Base-by-base conservation (phyloP, 1,140 invertebrate species). In the Wasmannia auropunctata region DNA sequence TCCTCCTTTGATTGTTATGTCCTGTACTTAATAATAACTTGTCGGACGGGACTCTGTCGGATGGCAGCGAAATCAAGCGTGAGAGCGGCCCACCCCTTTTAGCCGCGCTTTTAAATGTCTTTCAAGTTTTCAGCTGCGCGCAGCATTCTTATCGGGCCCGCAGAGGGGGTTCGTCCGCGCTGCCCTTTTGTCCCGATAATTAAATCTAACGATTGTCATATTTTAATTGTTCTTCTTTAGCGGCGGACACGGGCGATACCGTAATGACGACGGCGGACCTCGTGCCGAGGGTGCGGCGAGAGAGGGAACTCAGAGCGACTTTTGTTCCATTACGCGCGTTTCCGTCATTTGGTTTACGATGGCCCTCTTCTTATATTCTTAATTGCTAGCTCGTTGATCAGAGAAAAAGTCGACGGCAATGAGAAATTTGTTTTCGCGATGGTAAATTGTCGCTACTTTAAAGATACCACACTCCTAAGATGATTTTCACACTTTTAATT, bases 151-250 rank as follows among this genome's bases (percentile, higher is more conserved):
- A 89, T 91, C 83, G 80, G 70, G 19, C 76, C 85, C n/a, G n/a
- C n/a, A n/a, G n/a, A n/a, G n/a, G 74, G 88, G 80, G 75, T 76
- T 75, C 28, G 37, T 63, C 49, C 58, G 70, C 80, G 63, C 79
- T 92, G 91, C 86, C 91, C 92, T 93, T 83, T 93, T 92, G 91
- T 93, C 85, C 90, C 92, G 89, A 94, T 94, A 94, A 94, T 94
- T 94, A 94, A 94, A 94, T 94, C 91, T 93, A 93, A 94, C 93
- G 93, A 94, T 93, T 94, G 93, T 94, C 93, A 94, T 93, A 93
- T 94, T 94, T 94, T 94, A 93, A 94, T 94, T 93, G 92, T 93
- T 93, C 93, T 93, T 92, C 92, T 92, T 92, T 93, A 91, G 70
- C 46, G 60, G 37, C 89, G 75, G 79, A 85, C 88, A 90, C 81